phyloP scores from a whole-genome alignment of 2,888 invertebrate species.

The Cheilosia impressa region DNA sequence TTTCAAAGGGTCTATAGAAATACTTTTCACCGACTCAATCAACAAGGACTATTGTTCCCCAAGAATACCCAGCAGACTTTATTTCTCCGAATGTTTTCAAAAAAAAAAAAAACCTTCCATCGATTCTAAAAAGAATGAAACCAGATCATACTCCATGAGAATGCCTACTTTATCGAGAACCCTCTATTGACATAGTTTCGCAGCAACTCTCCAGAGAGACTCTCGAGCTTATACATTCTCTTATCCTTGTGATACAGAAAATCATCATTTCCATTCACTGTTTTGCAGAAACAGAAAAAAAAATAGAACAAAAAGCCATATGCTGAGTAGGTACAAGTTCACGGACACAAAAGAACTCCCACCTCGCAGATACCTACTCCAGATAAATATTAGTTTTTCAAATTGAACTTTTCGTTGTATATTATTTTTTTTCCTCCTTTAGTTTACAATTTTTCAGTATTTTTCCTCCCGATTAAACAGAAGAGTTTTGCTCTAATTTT shows the following conservation, averaged over 20 bases:
- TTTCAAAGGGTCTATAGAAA: no score
- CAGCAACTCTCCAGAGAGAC: conserved; percentile 3
- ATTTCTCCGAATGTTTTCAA: neutral
- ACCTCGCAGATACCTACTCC: conserved; percentile 34
- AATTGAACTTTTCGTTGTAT: neutral
- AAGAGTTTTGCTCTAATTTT: conserved; percentile 67
- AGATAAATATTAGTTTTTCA: conserved; percentile 71
- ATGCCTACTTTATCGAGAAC: neutral
- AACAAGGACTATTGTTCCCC: neutral
- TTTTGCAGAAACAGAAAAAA: conserved; percentile 12
- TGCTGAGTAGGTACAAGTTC: conserved; percentile 42
- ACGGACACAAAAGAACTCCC: conserved; percentile 41
- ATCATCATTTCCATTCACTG: neutral
- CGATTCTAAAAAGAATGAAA: neutral
- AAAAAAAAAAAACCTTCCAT: neutral
- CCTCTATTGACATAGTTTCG: conserved; percentile 15
- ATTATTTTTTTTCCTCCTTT: neutral
- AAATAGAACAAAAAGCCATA: conserved; percentile 3
- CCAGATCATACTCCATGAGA: conserved; percentile 10
- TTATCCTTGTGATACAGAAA: conserved; percentile 5
- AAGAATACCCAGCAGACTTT: neutral
- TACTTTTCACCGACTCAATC: no score
- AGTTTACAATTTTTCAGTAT: conserved; percentile 48
- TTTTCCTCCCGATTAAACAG: conserved; percentile 66
- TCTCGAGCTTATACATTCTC: conserved; percentile 9